Base-by-base conservation (phyloP, 2,797 vertebrate genomes). In the Alosa sapidissima region DNA sequence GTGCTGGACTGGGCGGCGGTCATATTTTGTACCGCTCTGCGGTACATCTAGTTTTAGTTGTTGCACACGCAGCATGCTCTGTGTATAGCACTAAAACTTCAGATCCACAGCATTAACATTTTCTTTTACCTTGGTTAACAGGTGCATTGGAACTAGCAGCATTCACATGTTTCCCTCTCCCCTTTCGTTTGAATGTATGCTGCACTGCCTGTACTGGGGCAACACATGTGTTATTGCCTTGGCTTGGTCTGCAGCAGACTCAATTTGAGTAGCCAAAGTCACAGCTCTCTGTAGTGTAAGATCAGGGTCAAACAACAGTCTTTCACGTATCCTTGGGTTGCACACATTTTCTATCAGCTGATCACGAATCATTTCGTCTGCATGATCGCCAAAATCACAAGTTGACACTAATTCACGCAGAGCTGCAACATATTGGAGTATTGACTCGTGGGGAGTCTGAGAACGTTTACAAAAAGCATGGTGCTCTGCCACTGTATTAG, bases 401-500 rank as follows among this genome's bases (percentile, higher is more conserved):
- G 28, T 81, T 45, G 54, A 49, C 36, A 24, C 81, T 49, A 87
- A 58, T 19, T 82, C 81, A 82, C 51, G 45, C 3, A 87, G 58
- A 1, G 81, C 72, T 9, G 86, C 24, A 1, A 87, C 2, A 24
- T 87, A 85, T 45, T 85, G 72, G 14, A 49, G 3, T 33, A 87
- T 62, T 3, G 81, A 41, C 5, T 85, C 72, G 41, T 85, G 65
- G 0, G 72, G 4, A 13, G 51, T 47, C 47, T 85, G 65, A 3
- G 16, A 13, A 10, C 62, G 16, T 21, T 85, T 48, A 8, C 84
- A n/a, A 41, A 87, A 87, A 16, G 62, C 21, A 60, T 87, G 84
- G 1, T 54, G 10, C 8, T 87, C 84, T 0, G 13, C 72, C 4
- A 85, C 54, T 3, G 83, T 28, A 19, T 87, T 83, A 7, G 36